Evolutionary conservation across 2,888 invertebrate species (phyloP), one percentile per base, ranked within the genome.

Genomic region (Hydrotaea cyrtoneurina): DNA sequence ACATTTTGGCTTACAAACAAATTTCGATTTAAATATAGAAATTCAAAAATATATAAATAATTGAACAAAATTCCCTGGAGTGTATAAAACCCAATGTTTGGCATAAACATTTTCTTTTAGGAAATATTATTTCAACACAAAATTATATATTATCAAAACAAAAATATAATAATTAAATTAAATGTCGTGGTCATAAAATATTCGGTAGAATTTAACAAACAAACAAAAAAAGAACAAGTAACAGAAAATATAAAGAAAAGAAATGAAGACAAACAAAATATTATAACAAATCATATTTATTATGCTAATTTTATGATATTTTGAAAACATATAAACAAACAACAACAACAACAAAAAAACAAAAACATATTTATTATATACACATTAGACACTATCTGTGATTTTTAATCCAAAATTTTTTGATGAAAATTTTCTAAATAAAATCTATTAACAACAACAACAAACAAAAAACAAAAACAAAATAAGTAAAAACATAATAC

Each of bases 341-440:
- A 66, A 74, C 79, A n/a, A 64, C 62, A 66, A 78, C 39, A 83
- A 83, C 3, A 4, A 39, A 55, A 79, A 13, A 69, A 85, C 23
- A 85, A 88, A 87, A 87, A 89, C 87, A 89, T 90, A 90, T 90
- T 90, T 90, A 90, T 87, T 86, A 88, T 87, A 87, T 86, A 87
- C 86, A 91, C 89, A 91, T 91, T 91, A 90, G 91, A 92, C 91
- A 92, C 92, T 92, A 92, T 92, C 92, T 92, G 92, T 92, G 92
- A 92, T 92, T 92, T 91, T 91, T 92, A 92, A 92, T 92, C 92
- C 92, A 92, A 92, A 92, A 92, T 92, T 92, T 92, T 92, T 91
- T 92, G 91, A 92, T 91, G 83, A 84, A 86, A 91, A 92, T 92
- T 92, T 92, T 92, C 92, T 91, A 90, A 92, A 89, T 82, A 82